phyloP scores from a whole-genome alignment of 1,140 invertebrate genomes.

The Stegodyphus dumicola region DNA sequence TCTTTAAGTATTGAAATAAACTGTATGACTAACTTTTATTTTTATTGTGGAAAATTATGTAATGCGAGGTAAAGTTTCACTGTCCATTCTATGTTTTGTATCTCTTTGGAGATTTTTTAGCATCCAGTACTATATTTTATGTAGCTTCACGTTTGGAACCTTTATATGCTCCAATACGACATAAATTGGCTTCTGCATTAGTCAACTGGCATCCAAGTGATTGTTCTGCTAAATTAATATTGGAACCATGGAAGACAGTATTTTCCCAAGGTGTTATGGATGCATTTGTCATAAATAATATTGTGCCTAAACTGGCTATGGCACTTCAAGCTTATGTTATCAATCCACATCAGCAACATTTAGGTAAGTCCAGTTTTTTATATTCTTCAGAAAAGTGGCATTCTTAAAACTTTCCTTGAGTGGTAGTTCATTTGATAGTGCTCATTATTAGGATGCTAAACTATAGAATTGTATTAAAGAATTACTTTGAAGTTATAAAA shows the following conservation, averaged over 20 bases:
- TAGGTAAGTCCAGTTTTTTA: constrained; percentile 71
- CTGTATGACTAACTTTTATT: too few relatives aligned
- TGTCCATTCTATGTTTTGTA: too few relatives aligned
- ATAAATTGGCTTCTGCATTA: constrained; percentile 89
- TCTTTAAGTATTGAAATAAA: too few relatives aligned
- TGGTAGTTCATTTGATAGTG: too few relatives aligned
- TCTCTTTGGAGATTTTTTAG: background rate
- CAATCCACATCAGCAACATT: constrained; percentile 85
- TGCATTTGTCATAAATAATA: constrained; percentile 87
- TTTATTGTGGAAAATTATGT: too few relatives aligned
- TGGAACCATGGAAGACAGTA: constrained; percentile 91
- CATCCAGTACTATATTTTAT: background rate
- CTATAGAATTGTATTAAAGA: too few relatives aligned
- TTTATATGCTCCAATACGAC: constrained; percentile 91
- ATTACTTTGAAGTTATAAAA: too few relatives aligned
- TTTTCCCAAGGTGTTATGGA: constrained; percentile 85
- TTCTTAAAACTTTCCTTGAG: too few relatives aligned
- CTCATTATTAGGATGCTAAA: too few relatives aligned
- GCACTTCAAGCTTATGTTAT: constrained; percentile 81
- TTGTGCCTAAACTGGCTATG: constrained; percentile 88
- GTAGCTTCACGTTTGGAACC: constrained; percentile 77
- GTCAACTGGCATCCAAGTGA: constrained; percentile 93
- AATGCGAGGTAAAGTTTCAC: too few relatives aligned
- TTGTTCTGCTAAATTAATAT: constrained; percentile 88
- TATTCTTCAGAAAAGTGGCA: too few relatives aligned